Evolutionary conservation across 2,797 vertebrate species (phyloP), one percentile per base, ranked within the genome.

Genomic region (Parauchenoglanis ngamensis): DNA sequence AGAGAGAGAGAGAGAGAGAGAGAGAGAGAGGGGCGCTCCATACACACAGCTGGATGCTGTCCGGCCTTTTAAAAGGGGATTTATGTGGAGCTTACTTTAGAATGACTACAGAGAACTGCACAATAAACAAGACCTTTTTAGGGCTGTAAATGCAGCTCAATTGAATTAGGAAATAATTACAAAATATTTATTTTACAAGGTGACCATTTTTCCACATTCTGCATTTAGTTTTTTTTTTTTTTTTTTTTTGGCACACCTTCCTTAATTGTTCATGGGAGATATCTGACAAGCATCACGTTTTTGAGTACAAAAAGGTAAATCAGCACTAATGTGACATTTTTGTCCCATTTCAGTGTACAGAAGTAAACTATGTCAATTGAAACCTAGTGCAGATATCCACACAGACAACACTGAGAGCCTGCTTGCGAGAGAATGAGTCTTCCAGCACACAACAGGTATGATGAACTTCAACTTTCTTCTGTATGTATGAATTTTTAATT

Each of bases 41-140:
- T 75, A 86, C 84, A 85, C 88, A 77, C 93, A 94, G 92, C 95
- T 94, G 94, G 95, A 96, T 94, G 92, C 94, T 89, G 90, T 91
- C 91, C 94, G 92, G 93, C 93, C 90, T 82, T 83, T 86, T 88
- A 93, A 92, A 92, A 92, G 92, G 90, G 95, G 95, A 96, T 94
- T 94, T 94, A 93, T 84, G 94, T 93, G 93, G 93, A 93, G 91
- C 93, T 93, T 90, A 90, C 92, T 93, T 75, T 91, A 93, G 93
- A 94, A 92, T 91, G 92, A 95, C 91, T 92, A 89, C 90, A 90
- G 92, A 92, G 90, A 92, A 92, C 92, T 87, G 90, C 93, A 92
- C 75, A 89, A 72, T 90, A 88, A 91, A 91, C 89, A 92, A 91
- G 68, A 88, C 89, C 88, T 84, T 85, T 46, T 63, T 88, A 85